These are phyloP conservation scores for Mus minutoides DNA, from an alignment of 2,797 vertebrate genomes.

Conservation along the genomic window DNA sequence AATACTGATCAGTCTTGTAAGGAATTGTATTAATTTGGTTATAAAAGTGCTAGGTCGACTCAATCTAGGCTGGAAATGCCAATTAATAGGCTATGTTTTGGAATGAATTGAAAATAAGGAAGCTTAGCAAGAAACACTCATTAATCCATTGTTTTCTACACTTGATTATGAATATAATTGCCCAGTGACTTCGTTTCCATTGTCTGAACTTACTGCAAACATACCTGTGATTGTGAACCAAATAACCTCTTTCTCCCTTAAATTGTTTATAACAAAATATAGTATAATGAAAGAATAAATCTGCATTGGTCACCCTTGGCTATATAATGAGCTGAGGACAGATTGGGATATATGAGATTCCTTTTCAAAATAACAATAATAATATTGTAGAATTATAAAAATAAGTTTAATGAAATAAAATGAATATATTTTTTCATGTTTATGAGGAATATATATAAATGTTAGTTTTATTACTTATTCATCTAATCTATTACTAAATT, in stretches of 20 bases:
- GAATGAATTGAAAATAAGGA: not conserved
- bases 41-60: no score
- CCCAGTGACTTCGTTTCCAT: not conserved
- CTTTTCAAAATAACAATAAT: not conserved
- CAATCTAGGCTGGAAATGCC: not conserved
- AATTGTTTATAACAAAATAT: not conserved
- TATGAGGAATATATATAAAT: not conserved
- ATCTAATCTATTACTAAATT: not conserved
- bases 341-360: not conserved
- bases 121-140: not conserved
- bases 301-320: not conserved
- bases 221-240: not conserved
- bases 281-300: not conserved
- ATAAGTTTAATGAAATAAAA: not conserved
- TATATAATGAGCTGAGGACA: not conserved
- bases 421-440: not conserved
- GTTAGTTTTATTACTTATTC: not conserved
- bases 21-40: not conserved
- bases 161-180: not conserved
- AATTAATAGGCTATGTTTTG: not conserved
- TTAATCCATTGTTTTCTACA: not conserved
- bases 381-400: not conserved
- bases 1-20: not conserved
- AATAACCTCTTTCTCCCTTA: not conserved
- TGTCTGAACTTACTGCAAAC: not conserved